Base-by-base conservation (phyloP, 2,888 invertebrate species). In the Orthosia incerta region DNA sequence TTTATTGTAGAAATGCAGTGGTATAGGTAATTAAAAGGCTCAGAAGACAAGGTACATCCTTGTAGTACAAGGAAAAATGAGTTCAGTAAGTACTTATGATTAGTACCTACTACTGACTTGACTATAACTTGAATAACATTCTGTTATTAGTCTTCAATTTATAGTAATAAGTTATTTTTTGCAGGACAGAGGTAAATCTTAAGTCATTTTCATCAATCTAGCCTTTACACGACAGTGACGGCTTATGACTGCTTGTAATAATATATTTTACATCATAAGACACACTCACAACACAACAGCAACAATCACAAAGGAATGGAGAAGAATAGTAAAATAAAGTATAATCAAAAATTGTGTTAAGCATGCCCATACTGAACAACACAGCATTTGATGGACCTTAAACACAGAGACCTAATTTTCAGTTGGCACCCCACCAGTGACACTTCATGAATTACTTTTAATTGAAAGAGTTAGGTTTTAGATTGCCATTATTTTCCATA, bases 51-150 rank as follows among this genome's bases (percentile, higher is more conserved):
- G 20, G 1, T 26, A 57, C 13, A 65, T 57, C 39, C 57, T 81
- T 71, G 57, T 59, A 23, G 7, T 31, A 76, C 9, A 59, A 82
- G 80, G 82, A 76, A 81, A 79, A 72, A 55, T 67, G 45, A 4
- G 51, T 48, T 51, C 59, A 76, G 50, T 60, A 67, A 60, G 12
- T 67, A 60, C 13, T 57, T 26, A 57, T n/a, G 9, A 31, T 68
- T 72, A 55, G 15, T 55, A 61, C 26, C 23, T 57, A 73, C 18
- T 26, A 64, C 16, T 51, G 48, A 39, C 11, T 31, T 20, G 9
- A 13, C 55, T 46, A n/a, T n/a, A 39, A 48, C 11, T 20, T 60
- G 4, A 76, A 26, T 45, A 26, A 48, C 2, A 18, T 16, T 45
- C 0, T 11, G 4, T 39, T 9, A 31, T n/a, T 31, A 39, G 20